Percentiles rank a stretch among this genome's conserved stretches.
Conservation (phyloP, 1,140 invertebrate genomes). For the Drosophila miranda region DNA sequence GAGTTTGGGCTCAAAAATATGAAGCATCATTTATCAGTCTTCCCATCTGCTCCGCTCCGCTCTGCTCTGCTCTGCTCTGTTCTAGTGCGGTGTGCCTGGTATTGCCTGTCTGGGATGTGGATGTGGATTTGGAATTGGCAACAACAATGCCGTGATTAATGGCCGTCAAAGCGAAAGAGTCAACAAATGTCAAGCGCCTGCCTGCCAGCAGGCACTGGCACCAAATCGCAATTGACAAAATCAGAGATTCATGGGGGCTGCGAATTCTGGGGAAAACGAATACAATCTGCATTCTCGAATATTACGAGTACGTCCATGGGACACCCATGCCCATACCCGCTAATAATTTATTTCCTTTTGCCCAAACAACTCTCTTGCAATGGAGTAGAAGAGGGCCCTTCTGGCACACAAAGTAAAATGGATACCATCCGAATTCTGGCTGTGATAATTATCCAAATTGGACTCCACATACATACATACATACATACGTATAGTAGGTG, state of each 20-base stretch:
- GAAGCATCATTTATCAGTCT: slow-evolving; percentile 75
- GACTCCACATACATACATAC: too few species aligned
- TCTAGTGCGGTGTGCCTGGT: slow-evolving; percentile 5
- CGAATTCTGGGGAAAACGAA: neutral
- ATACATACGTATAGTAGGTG: too few species aligned
- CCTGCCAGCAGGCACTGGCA: slow-evolving; percentile 11
- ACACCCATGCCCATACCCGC: too few species aligned
- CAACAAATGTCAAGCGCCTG: slow-evolving; percentile 71
- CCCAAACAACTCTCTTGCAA: too few species aligned
- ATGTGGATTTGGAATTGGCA: slow-evolving; percentile 76
- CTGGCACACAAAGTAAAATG: too few species aligned
- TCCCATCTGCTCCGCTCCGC: slow-evolving; percentile 2
- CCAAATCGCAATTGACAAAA: slow-evolving; percentile 33
- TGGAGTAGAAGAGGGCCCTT: too few species aligned
- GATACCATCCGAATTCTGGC: too few species aligned
- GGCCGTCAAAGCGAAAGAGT: slow-evolving; percentile 79
- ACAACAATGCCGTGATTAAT: slow-evolving; percentile 79
- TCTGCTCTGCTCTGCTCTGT: too few species aligned
- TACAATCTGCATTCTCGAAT: too few species aligned
- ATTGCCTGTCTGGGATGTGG: slow-evolving; percentile 48
- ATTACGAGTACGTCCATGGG: too few species aligned
- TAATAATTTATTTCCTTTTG: too few species aligned
- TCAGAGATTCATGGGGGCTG: neutral
- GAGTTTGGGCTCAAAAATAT: slow-evolving; percentile 62
- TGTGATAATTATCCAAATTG: too few species aligned